phyloP scores from a whole-genome alignment of 2,888 invertebrate genomes.

The Tanytarsus gracilentus region DNA sequence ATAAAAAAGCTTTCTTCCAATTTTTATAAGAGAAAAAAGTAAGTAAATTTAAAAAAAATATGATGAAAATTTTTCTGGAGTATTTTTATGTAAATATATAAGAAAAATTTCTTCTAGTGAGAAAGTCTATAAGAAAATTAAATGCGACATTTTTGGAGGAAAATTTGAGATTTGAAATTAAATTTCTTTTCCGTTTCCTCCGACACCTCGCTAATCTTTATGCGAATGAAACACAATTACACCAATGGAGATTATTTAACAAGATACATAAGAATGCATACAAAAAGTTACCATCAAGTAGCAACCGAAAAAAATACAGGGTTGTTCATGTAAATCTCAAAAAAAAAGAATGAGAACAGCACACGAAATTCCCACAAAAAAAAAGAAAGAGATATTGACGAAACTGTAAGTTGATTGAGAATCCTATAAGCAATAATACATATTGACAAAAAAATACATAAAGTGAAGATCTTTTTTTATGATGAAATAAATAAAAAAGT shows the following conservation, averaged over 20 bases:
- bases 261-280: no score
- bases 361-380: background rate
- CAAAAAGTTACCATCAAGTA: background rate
- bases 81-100: no score
- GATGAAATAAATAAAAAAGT: conserved; percentile 2
- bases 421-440: conserved; percentile 23
- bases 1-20: conserved; percentile 17
- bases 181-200: no score
- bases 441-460: conserved; percentile 2
- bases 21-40: conserved; percentile 24
- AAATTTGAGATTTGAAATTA: no score
- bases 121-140: no score
- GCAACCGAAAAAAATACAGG: conserved; percentile 22
- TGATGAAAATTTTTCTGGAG: conserved; percentile 20
- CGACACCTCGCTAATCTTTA: no score
- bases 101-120: no score
- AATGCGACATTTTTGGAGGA: no score
- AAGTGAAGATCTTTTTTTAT: conserved; percentile 11
- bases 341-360: background rate
- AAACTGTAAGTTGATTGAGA: background rate
- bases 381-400: no score
- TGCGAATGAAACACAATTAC: no score
- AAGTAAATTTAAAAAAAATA: conserved; percentile 1
- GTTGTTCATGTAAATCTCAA: conserved; percentile 20
- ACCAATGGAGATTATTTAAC: no score